Conservation (phyloP, 2,113 vertebrate genomes). For the Tringa solitaria region DNA sequence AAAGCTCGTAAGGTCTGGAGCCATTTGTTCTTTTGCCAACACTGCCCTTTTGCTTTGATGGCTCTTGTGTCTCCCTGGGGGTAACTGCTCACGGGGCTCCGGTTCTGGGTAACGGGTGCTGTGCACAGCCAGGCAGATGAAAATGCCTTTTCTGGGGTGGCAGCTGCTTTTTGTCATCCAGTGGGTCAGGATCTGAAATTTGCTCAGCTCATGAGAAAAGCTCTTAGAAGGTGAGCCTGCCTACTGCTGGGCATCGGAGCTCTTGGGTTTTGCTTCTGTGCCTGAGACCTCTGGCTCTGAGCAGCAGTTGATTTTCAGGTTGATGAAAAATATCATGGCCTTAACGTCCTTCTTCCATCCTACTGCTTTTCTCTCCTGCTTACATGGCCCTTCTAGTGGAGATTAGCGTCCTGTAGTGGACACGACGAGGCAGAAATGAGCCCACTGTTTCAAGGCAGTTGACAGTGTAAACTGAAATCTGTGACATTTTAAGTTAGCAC, state of each 20-base stretch:
- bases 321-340: not conserved
- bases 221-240: not conserved
- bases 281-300: not conserved
- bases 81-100: not conserved
- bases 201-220: not conserved
- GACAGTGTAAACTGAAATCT: not conserved
- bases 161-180: not conserved
- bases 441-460: not conserved
- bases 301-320: not conserved
- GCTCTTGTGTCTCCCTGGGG: not conserved
- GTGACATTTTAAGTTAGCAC: rapidly evolving
- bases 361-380: not conserved
- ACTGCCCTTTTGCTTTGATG: not conserved
- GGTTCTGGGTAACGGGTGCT: rapidly evolving
- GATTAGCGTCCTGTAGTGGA: not conserved
- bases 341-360: not conserved
- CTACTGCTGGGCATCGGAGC: not conserved
- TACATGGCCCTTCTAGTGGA: rapidly evolving
- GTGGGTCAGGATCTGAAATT: not conserved
- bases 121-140: not conserved
- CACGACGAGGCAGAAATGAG: not conserved
- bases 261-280: too few species aligned
- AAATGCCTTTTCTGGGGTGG: not conserved
- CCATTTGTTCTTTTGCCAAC: not conserved
- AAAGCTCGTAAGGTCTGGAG: not conserved